Evolutionary conservation across 1,140 invertebrate genomes (phyloP), one percentile per base, ranked within the genome.

Genomic region (Thaumetopoea pityocampa): DNA sequence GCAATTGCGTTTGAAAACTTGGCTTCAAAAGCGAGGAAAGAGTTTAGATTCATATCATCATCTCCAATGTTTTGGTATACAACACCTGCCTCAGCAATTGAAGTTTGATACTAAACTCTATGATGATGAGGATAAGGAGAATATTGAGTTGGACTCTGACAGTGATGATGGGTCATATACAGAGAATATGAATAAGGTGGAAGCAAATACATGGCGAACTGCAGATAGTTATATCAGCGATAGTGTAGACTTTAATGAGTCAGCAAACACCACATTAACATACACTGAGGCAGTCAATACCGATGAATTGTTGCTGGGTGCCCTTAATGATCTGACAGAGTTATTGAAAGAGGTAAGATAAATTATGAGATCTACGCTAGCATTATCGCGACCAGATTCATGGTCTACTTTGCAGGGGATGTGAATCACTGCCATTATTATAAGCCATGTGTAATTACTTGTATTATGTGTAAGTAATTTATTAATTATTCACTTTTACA

Each of bases 121-220:
- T 43, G 71, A 78, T 38, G 85, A 87, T 38, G 87, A 88, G 43
- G 77, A 88, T 56, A 88, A 88, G 52, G 87, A 88, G 62, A 89
- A 89, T 60, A 61, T 73, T 20, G 68, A 66, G 0, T 42, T 85
- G 18, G 82, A 87, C n/a, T 61, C 65, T 3, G 68, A 74, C 15
- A 72, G 68, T 32, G 79, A 84, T 43, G 64, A 83, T 57, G 71
- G 73, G 17, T 86, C 84, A 2, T 85, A 57, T 27, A 52, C 49
- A 1, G 79, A 83, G 10, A 82, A 67, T 32, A 70, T 81, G 50
- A 74, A 73, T 29, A 62, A 68, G 3, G 18, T 46, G 7, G 42
- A 32, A 1, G n/a, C 51, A 15, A 19, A 23, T 6, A 23, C 29
- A 4, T 83, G 79, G 79, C 47, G 79, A 3, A 57, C 48, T 5